A percentile compares a stretch with the other conserved stretches of the same genome.
Evolutionary conservation across 2,888 invertebrate species (phyloP).

Genomic region (Rhaphigaster nebulosa): DNA sequence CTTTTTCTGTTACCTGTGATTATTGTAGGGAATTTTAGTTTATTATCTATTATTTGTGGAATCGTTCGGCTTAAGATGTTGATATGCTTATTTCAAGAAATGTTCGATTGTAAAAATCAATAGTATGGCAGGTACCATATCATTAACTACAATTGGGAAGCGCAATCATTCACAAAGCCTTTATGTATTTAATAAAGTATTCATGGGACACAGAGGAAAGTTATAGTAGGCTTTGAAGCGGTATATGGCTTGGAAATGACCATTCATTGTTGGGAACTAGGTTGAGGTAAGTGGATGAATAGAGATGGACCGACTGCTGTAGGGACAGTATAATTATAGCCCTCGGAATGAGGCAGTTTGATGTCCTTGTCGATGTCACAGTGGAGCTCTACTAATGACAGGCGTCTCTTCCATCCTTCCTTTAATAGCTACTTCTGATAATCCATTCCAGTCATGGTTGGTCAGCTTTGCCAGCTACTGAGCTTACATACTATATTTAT

Average conservation of each 20-base stretch:
- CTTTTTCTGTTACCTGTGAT: too few relatives aligned
- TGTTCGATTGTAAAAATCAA: too few relatives aligned
- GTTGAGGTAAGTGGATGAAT: conserved; percentile 27
- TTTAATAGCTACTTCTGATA: neutral
- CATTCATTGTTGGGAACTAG: neutral
- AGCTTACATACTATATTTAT: neutral
- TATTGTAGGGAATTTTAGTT: too few relatives aligned
- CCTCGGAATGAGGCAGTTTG: neutral
- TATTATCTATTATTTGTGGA: too few relatives aligned
- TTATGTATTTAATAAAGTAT: too few relatives aligned
- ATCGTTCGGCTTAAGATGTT: too few relatives aligned
- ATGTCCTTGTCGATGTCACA: conserved; percentile 1
- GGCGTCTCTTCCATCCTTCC: neutral
- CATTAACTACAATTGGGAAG: too few relatives aligned
- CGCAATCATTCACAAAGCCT: too few relatives aligned
- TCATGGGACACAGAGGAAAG: too few relatives aligned
- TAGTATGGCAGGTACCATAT: too few relatives aligned
- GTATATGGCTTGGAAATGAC: neutral
- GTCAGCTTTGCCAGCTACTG: neutral
- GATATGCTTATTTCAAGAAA: too few relatives aligned
- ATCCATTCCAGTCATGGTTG: neutral
- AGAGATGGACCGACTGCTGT: neutral
- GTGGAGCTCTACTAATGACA: neutral
- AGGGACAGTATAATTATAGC: neutral
- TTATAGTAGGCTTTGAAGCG: neutral